Evolutionary conservation across 2,797 vertebrate species (phyloP), one percentile per base, ranked within the genome.

Genomic region (Sitta carolinensis): DNA sequence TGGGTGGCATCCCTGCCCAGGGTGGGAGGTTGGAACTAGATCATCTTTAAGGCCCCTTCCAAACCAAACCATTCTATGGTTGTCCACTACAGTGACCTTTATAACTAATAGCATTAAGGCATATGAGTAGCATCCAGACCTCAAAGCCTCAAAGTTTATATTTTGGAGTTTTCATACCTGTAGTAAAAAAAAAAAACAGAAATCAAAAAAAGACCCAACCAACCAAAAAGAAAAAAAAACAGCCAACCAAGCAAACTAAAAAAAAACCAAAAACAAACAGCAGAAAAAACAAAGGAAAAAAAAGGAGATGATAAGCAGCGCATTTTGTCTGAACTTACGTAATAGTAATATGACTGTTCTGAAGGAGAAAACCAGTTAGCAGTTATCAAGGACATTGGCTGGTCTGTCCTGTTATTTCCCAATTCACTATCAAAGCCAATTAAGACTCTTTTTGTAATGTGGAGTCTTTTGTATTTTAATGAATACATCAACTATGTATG

Each of bases 381-480:
- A 75, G 26, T 84, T 83, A 25, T 52, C 70, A 90, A 76, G 59
- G 76, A 30, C 58, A 17, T 51, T 85, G 76, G 23, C 36, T 68
- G 91, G 32, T 94, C 12, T 36, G 0, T 94, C 51, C 43, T 84
- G 11, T 64, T 88, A 75, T 72, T 90, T 94, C 32, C 57, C 16
- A 61, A 48, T 61, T 87, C 47, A 19, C n/a, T 90, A 45, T 91
- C 66, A 93, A 79, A 93, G 63, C 23, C 32, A 61, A 34, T 81
- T 84, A 73, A 63, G 22, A 59, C 40, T 72, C 22, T 57, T 77
- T 72, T 81, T 84, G 58, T 91, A 75, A 83, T 2, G 8, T 48
- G 42, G 13, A 76, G 12, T 82, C 81, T 67, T 80, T 67, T 75
- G 30, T 91, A 58, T 88, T 79, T 86, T 94, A 91, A 90, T 93